Conservation (phyloP, 2,888 invertebrate genomes). For the Furcula furcula region DNA sequence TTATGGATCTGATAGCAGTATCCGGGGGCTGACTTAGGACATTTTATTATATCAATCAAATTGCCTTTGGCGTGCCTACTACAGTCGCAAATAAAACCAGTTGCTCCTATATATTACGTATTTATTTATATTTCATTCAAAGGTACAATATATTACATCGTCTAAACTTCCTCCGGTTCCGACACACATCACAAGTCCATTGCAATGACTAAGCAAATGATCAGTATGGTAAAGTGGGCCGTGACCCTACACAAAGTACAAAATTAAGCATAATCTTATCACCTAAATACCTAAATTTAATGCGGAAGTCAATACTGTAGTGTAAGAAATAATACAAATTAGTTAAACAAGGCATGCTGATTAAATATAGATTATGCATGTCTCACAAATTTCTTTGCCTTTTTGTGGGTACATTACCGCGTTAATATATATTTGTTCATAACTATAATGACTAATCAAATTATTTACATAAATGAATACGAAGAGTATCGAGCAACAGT, state of each 20-base stretch:
- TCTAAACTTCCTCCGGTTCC: constrained; percentile 66
- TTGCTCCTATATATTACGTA: constrained; percentile 76
- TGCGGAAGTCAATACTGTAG: constrained; percentile 77
- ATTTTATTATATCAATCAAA: too few species aligned
- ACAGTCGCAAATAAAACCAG: constrained; percentile 58
- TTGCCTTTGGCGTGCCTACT: too few species aligned
- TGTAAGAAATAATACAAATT: constrained; percentile 68
- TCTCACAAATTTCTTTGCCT: constrained; percentile 42
- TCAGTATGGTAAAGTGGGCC: constrained; percentile 69
- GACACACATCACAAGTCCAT: constrained; percentile 67
- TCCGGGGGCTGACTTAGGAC: too few species aligned
- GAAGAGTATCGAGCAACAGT: constrained; percentile 11
- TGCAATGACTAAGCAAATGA: constrained; percentile 74
- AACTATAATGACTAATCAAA: constrained; percentile 54
- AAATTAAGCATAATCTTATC: constrained; percentile 75
- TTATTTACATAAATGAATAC: constrained; percentile 56
- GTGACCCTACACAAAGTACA: constrained; percentile 71
- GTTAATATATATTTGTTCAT: constrained; percentile 23
- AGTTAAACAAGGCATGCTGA: constrained; percentile 57
- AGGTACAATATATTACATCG: constrained; percentile 82
- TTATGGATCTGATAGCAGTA: too few species aligned
- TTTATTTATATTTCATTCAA: constrained; percentile 79
- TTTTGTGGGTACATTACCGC: constrained; percentile 14
- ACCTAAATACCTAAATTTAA: constrained; percentile 65
- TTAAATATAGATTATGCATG: constrained; percentile 72